Base-by-base conservation (phyloP, 2,797 vertebrate genomes). In the Acrossocheilus fasciatus region DNA sequence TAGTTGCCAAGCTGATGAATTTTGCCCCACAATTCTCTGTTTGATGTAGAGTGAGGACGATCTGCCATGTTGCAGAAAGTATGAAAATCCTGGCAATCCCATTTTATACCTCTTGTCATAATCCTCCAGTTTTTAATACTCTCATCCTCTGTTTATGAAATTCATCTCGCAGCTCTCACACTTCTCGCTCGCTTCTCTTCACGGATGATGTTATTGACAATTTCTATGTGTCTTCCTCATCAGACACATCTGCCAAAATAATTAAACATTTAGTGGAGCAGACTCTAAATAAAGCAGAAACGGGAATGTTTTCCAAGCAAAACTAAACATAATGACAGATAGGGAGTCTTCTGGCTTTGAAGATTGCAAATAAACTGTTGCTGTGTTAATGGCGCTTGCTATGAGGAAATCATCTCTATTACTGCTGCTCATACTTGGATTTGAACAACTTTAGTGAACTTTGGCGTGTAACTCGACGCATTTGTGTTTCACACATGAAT, bases 111-210 rank as follows among this genome's bases (percentile, higher is more conserved):
- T 84, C 84, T 84, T 77, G 82, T 89, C 88, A 85, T 90, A 89
- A 89, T 86, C 73, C 78, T 75, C 47, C 84, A 80, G 83, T 87
- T 85, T 88, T 89, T 78, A 94, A 89, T 91, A 92, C 91, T 92
- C 89, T 89, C 89, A 43, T 86, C 87, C 88, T 92, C 89, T 84
- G 82, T 93, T 94, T 92, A 90, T 92, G 90, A 89, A 91, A 88
- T 92, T 91, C 75, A 87, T 86, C 88, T 90, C 75, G 75, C 88
- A 90, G 93, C 73, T n/a, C 85, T 87, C 23, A 4, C 43, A 30
- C 75, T 85, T 10, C 74, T 79, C 6, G 34, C 74, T 57, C 68
- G 54, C 59, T 81, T 81, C 73, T 50, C 83, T 68, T 82, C 69
- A 47, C 80, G 23, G 78, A 90, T 77, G 76, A 54, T 81, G 84